Evolutionary conservation across 2,888 invertebrate genomes (phyloP).

Genomic region (Pyrrhia umbra): DNA sequence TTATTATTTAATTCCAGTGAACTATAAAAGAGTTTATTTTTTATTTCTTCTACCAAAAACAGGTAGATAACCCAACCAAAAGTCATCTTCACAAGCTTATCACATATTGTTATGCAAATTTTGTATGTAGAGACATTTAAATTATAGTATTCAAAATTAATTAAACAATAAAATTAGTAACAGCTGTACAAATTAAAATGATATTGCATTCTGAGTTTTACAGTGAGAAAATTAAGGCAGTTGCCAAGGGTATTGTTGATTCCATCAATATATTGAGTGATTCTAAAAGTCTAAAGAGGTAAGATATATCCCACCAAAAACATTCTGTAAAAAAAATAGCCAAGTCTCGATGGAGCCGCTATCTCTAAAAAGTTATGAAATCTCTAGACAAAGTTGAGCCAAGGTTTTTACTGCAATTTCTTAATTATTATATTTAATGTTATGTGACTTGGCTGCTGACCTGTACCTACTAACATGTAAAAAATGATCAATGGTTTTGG

Average conservation of each 20-base stretch:
- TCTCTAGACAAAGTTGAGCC: no score
- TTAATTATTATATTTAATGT: no score
- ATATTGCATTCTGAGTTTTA: conserved; percentile 4
- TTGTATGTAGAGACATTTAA: background rate
- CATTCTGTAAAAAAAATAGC: no score
- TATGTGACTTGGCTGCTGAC: no score
- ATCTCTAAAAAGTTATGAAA: no score
- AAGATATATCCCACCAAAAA: no score
- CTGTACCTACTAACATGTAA: no score
- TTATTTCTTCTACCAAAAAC: background rate
- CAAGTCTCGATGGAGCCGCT: no score
- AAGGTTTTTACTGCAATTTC: no score
- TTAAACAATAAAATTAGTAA: background rate
- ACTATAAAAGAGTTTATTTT: background rate
- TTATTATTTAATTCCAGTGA: background rate
- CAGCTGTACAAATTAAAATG: conserved; percentile 23
- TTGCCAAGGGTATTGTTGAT: background rate
- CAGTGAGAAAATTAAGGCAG: no score
- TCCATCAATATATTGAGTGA: background rate
- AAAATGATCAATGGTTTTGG: no score
- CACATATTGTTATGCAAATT: background rate
- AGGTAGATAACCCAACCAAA: background rate
- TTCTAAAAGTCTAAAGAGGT: no score
- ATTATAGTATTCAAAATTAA: conserved; percentile 11
- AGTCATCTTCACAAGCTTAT: conserved; percentile 1